phyloP scores from a whole-genome alignment of 2,113 vertebrate species.

The Siphamia tubifer region DNA sequence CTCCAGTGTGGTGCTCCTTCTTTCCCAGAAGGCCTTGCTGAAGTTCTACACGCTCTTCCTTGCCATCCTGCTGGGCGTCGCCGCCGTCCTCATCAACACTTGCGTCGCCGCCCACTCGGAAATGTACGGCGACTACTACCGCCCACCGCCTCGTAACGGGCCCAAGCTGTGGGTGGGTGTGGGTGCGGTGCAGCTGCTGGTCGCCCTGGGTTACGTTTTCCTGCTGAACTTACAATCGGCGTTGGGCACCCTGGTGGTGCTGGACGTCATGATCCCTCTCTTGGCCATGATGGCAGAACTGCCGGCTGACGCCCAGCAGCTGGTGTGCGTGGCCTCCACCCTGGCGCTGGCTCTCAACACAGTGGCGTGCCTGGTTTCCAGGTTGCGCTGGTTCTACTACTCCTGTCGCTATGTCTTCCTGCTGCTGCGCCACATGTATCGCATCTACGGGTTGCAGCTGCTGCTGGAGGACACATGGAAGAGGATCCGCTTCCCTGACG shows the following conservation, averaged over 20 bases:
- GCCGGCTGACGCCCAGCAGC: conserved; percentile 82
- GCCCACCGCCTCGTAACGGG: conserved; percentile 85
- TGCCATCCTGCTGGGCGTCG: conserved; percentile 85
- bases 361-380: conserved; percentile 80
- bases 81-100: conserved; percentile 92
- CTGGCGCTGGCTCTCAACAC: conserved; percentile 85
- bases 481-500: conserved; percentile 92
- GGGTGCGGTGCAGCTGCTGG: conserved; percentile 86
- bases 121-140: conserved; percentile 86
- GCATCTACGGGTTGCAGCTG: conserved; percentile 94
- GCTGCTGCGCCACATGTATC: conserved; percentile 95
- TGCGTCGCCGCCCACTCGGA: conserved; percentile 88
- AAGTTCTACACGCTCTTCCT: conserved; percentile 91
- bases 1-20: conserved; percentile 89
- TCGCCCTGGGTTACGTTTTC: conserved; percentile 90
- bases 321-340: conserved; percentile 85
- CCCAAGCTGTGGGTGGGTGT: conserved; percentile 90
- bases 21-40: conserved; percentile 94
- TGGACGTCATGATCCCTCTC: conserved; percentile 89
- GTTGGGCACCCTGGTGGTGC: conserved; percentile 88
- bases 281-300: conserved; percentile 87
- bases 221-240: conserved; percentile 86
- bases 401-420: conserved; percentile 93
- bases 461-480: conserved; percentile 97
- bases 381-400: conserved; percentile 92